Percentiles rank a stretch among this genome's conserved stretches.
Conservation (phyloP, 2,113 vertebrate species). For the Tyrannus savana region DNA sequence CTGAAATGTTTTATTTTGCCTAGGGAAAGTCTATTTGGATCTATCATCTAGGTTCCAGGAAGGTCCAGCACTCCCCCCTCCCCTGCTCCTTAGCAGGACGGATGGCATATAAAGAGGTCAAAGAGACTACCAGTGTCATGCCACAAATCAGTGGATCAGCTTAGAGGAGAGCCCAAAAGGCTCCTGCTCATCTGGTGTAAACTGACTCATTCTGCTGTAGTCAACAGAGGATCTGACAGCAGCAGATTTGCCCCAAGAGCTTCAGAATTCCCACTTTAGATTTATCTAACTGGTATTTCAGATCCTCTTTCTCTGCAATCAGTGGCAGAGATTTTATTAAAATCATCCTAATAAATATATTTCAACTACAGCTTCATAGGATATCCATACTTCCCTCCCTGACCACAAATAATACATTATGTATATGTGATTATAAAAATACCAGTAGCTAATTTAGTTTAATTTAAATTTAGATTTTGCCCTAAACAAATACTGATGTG, state of each 20-base stretch:
- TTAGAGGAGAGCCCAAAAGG: conserved; percentile 5
- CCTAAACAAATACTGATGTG: conserved; percentile 62
- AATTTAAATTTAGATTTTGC: conserved; percentile 69
- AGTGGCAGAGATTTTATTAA: not conserved
- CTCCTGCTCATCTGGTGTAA: conserved; percentile 39
- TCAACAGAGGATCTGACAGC: conserved; percentile 30
- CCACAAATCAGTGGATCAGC: conserved; percentile 34
- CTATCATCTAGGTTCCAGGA: not conserved
- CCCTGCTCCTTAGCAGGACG: not conserved
- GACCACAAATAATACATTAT: not conserved
- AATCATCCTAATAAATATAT: not conserved
- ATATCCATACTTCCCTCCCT: not conserved
- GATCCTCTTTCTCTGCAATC: not conserved
- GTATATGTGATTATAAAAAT: not conserved
- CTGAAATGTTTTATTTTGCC: conserved; percentile 46
- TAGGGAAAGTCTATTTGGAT: conserved; percentile 9
- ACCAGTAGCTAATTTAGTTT: conserved; percentile 31
- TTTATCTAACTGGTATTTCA: conserved; percentile 2
- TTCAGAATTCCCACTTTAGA: conserved; percentile 12
- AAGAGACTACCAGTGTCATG: not conserved
- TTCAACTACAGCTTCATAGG: not conserved
- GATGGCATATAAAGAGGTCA: conserved; percentile 37
- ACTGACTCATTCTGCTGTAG: not conserved
- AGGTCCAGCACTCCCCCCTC: not conserved
- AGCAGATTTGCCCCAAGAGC: conserved; percentile 32